Evolutionary conservation across 2,888 invertebrate genomes (phyloP).

Genomic region (Cheilosia scutellata): DNA sequence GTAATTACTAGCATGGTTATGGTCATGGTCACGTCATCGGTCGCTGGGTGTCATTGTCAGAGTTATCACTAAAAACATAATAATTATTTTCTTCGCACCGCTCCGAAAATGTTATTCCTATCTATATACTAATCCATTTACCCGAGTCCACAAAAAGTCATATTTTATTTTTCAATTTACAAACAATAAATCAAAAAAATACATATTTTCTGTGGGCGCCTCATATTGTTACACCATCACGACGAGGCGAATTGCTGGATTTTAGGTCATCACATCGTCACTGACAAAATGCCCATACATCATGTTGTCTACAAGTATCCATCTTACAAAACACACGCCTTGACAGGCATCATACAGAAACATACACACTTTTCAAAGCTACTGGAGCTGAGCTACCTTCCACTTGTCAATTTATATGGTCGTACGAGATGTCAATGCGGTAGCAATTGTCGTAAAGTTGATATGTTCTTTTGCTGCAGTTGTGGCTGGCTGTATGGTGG

Average conservation of each 20-base stretch:
- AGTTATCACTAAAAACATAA: no score
- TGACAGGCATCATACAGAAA: slow-evolving; percentile 24
- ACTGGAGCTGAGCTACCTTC: slow-evolving; percentile 22
- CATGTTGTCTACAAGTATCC: slow-evolving; percentile 29
- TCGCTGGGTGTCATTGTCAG: no score
- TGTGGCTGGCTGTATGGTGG: background rate
- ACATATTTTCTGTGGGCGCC: background rate
- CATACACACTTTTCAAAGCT: slow-evolving; percentile 22
- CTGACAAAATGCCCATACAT: slow-evolving; percentile 26
- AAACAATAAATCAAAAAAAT: background rate
- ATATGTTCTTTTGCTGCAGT: slow-evolving; percentile 50
- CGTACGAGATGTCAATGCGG: slow-evolving; percentile 68
- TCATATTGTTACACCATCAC: background rate
- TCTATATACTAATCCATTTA: no score
- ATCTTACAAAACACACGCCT: slow-evolving; percentile 40
- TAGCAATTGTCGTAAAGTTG: slow-evolving; percentile 70
- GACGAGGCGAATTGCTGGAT: background rate
- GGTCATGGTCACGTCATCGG: no score
- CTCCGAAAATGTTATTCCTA: no score
- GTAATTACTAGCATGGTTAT: no score
- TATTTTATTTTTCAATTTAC: background rate
- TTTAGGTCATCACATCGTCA: slow-evolving; percentile 14
- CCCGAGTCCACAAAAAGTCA: no score
- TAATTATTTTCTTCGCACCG: no score
- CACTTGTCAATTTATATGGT: slow-evolving; percentile 69